phyloP scores from a whole-genome alignment of 1,140 invertebrate species.

The Hydropsyche tenuis region DNA sequence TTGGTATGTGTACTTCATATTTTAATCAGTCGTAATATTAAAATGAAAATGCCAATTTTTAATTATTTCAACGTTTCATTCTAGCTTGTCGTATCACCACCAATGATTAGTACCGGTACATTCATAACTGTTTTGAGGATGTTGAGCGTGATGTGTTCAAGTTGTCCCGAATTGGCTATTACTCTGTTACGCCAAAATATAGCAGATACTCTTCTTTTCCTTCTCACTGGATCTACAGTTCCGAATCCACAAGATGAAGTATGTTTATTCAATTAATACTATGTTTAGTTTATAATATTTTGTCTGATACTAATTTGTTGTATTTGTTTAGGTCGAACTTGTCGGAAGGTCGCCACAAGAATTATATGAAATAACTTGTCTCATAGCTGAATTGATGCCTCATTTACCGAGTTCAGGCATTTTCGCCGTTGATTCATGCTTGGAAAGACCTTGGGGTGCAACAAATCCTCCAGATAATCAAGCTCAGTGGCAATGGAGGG shows the following conservation, averaged over 20 bases:
- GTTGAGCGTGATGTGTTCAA: constrained; percentile 93
- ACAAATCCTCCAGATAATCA: constrained; percentile 80
- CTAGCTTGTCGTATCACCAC: constrained; percentile 89
- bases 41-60: constrained; percentile 4
- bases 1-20: constrained; percentile 63
- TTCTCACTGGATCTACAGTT: constrained; percentile 84
- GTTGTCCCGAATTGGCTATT: constrained; percentile 91
- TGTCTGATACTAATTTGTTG: constrained; percentile 25
- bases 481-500: constrained; percentile 95
- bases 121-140: constrained; percentile 96
- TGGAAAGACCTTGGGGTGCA: constrained; percentile 74
- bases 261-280: constrained; percentile 46
- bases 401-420: constrained; percentile 91
- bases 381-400: constrained; percentile 96
- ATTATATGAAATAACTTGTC: constrained; percentile 93
- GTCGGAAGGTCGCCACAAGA: constrained; percentile 92
- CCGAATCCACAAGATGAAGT: constrained; percentile 77
- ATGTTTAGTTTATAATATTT: neutral
- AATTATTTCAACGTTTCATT: constrained; percentile 36
- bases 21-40: constrained; percentile 3
- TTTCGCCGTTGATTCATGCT: constrained; percentile 88
- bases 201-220: constrained; percentile 89
- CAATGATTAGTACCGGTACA: constrained; percentile 89
- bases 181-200: constrained; percentile 93
- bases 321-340: constrained; percentile 83